These are phyloP conservation scores for Anguilla pacifica DNA, from an alignment of 2,797 vertebrate genomes.

Conservation along the genomic window DNA sequence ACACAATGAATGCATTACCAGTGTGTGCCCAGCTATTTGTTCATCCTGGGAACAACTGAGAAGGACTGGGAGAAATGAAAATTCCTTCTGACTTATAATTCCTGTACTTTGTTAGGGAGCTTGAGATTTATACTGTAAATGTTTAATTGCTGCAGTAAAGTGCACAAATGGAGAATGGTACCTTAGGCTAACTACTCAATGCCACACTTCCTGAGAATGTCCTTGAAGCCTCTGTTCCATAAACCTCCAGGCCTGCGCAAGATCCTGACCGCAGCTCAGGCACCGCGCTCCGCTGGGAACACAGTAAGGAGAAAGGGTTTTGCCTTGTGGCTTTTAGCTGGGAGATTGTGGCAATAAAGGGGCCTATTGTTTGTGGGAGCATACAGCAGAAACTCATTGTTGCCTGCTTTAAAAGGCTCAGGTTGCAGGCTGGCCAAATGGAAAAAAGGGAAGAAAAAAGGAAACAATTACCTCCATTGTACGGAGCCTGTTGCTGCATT, in stretches of 20 bases:
- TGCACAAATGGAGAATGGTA: conserved; percentile 41
- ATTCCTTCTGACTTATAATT: neutral
- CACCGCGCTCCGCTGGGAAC: conserved; percentile 81
- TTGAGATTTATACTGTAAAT: conserved; percentile 33
- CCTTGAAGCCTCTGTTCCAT: conserved; percentile 15
- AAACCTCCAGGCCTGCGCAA: conserved; percentile 74
- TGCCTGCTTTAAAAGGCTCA: conserved; percentile 40
- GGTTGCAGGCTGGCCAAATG: conserved; percentile 42
- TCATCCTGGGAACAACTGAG: neutral
- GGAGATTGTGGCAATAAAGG: conserved; percentile 44
- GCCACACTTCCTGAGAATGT: neutral
- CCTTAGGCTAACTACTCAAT: conserved; percentile 23
- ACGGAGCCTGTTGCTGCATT: conserved; percentile 24
- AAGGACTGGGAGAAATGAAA: neutral
- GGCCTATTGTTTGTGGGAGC: conserved; percentile 45
- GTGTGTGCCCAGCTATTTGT: conserved; percentile 30
- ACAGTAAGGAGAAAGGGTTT: conserved; percentile 40
- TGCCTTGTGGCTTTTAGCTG: conserved; percentile 13
- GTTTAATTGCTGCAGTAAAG: conserved; percentile 23
- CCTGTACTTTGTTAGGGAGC: neutral
- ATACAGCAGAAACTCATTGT: conserved; percentile 48
- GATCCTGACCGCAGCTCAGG: conserved; percentile 87
- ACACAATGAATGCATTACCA: conserved; percentile 31
- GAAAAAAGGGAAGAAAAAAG: conserved; percentile 41
- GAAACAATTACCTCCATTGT: conserved; percentile 50